Conservation (phyloP, 2,113 vertebrate species). For the Tretioscincus oriximinensis region DNA sequence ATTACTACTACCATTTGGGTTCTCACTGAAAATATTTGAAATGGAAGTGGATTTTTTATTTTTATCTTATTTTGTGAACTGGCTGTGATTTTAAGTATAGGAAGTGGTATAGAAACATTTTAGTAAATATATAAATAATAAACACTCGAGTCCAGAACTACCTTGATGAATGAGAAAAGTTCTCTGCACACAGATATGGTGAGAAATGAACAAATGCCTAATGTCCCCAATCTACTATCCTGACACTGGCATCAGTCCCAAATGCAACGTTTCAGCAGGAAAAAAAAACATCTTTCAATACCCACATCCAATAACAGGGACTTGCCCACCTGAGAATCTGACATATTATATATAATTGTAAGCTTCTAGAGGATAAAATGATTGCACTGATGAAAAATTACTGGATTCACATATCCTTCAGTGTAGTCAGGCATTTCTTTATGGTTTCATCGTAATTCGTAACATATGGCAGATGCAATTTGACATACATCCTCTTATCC, state of each 20-base stretch:
- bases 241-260: not conserved
- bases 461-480: slow-evolving; percentile 24
- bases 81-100: too few species aligned
- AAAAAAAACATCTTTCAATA: slow-evolving; percentile 13
- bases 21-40: too few species aligned
- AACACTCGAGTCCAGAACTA: too few species aligned
- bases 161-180: not conserved
- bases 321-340: slow-evolving; percentile 6
- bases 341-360: slow-evolving; percentile 17
- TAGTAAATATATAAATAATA: too few species aligned
- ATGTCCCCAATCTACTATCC: not conserved
- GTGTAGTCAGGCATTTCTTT: slow-evolving; percentile 24
- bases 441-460: slow-evolving; percentile 25
- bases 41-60: too few species aligned
- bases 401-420: slow-evolving; percentile 19
- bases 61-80: too few species aligned
- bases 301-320: slow-evolving; percentile 14
- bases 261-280: not conserved
- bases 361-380: not conserved
- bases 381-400: slow-evolving; percentile 18
- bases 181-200: not conserved
- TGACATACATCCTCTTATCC: slow-evolving; percentile 27
- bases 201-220: not conserved
- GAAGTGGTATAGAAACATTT: too few species aligned
- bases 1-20: too few species aligned